Base-by-base conservation (phyloP, 2,888 invertebrate species). In the Orchestes rusci region DNA sequence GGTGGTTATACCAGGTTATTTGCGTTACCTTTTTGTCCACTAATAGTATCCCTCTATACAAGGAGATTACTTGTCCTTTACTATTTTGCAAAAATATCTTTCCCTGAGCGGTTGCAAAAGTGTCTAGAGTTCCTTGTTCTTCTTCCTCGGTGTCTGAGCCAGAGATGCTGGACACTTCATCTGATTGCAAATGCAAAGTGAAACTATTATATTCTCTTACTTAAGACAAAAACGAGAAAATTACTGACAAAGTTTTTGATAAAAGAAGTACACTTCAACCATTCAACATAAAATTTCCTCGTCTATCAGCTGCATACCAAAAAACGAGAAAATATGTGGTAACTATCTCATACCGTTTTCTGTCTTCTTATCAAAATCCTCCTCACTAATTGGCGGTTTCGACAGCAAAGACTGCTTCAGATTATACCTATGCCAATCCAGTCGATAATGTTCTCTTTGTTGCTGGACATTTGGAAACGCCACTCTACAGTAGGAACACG, bases 381-480 rank as follows among this genome's bases (percentile, higher is more conserved):
- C 75, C 59, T 80, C 79, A 5, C 68, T 69, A 16, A 82, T 64
- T 2, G 73, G 63, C 33, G 66, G 61, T 39, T 70, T 67, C 5
- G 79, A 80, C 53, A 75, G 74, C 8, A 88, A 63, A 51, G 79
- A 80, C 52, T 80, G 76, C 58, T 85, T 86, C 28, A 90, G 68
- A 66, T 90, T 90, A 59, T 85, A 85, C 2, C 85, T 75, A 63
- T 90, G 89, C 88, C 87, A 89, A 62, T 89, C 89, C 27, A 84
- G 70, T 60, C 84, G 85, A 60, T 84, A 89, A 63, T 90, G 90
- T 4, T 79, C 73, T 12, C 80, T 76, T 64, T 88, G 84, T 45
- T 79, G 74, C 1, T 70, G 67, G 34, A 77, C 63, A 36, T 77
- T 70, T 18, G 73, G 70, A 57, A 84, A 84, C 34, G 66, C 59